Evolutionary conservation across 2,113 vertebrate genomes (phyloP).

Genomic region (Panurus biarmicus): DNA sequence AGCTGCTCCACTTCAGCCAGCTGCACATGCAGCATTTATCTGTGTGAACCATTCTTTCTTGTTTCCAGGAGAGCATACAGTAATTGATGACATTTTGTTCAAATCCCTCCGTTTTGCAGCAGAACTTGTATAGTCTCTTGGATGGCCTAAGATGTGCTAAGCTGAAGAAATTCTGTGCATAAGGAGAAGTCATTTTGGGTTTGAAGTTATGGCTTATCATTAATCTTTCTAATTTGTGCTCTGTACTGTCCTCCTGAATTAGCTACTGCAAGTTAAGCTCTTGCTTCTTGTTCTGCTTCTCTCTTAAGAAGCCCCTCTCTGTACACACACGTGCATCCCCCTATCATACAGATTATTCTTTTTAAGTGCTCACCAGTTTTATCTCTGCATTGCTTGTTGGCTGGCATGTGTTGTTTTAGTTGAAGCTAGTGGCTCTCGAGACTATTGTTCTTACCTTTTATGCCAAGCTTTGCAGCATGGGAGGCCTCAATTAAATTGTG

Average conservation of each 20-base stretch:
- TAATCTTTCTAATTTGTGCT: neutral
- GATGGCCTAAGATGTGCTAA: neutral
- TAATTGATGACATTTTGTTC: neutral
- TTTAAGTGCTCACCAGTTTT: neutral
- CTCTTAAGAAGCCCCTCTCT: neutral
- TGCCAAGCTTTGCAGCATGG: neutral
- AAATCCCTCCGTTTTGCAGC: neutral
- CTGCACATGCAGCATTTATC: neutral
- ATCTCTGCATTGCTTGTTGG: neutral
- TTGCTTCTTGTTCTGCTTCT: neutral
- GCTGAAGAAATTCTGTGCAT: neutral
- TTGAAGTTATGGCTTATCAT: neutral
- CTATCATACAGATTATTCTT: neutral
- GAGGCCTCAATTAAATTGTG: neutral
- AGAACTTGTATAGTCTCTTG: neutral
- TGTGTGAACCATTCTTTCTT: neutral
- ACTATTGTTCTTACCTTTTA: neutral
- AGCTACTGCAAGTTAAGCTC: neutral
- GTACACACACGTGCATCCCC: neutral
- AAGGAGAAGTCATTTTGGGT: neutral
- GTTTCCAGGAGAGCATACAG: neutral
- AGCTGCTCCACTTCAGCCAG: conserved; percentile 17
- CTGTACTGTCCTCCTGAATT: neutral
- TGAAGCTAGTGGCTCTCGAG: neutral
- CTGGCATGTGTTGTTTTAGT: neutral